These are phyloP conservation scores for Oreochromis grahami DNA, from an alignment of 2,797 vertebrate species.

Conservation along the genomic window DNA sequence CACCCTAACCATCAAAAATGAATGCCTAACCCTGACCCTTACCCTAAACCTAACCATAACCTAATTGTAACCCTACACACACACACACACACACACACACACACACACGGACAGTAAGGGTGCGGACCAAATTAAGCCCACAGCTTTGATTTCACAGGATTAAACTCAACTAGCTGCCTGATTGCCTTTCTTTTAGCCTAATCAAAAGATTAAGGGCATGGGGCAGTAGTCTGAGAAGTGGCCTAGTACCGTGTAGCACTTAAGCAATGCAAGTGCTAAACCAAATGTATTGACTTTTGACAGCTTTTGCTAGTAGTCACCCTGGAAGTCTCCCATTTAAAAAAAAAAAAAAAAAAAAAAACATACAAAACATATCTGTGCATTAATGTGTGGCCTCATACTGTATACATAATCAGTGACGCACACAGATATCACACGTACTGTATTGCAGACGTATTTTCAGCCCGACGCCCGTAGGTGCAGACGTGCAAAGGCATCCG, in stretches of 20 bases:
- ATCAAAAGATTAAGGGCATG: slow-evolving; percentile 68
- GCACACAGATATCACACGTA: background rate
- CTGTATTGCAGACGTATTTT: background rate
- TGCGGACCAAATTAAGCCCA: slow-evolving; percentile 43
- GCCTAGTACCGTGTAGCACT: background rate
- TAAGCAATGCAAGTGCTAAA: background rate
- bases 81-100: too few relatives aligned
- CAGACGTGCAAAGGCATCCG: slow-evolving; percentile 3
- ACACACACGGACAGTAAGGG: slow-evolving; percentile 17
- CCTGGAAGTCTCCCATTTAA: background rate
- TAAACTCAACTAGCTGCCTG: slow-evolving; percentile 53
- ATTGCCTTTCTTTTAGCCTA: slow-evolving; percentile 61
- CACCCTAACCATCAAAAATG: too few relatives aligned
- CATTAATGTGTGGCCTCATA: background rate
- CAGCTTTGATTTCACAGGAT: slow-evolving; percentile 65
- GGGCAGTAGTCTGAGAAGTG: slow-evolving; percentile 22
- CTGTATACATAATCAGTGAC: background rate
- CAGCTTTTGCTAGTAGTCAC: background rate
- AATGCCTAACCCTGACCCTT: too few relatives aligned
- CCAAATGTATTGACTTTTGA: background rate
- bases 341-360: too few relatives aligned
- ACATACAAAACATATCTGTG: background rate
- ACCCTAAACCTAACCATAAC: too few relatives aligned
- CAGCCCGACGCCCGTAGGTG: background rate
- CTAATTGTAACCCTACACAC: too few relatives aligned